Conservation (phyloP, 2,113 vertebrate genomes). For the Tupaia tana region DNA sequence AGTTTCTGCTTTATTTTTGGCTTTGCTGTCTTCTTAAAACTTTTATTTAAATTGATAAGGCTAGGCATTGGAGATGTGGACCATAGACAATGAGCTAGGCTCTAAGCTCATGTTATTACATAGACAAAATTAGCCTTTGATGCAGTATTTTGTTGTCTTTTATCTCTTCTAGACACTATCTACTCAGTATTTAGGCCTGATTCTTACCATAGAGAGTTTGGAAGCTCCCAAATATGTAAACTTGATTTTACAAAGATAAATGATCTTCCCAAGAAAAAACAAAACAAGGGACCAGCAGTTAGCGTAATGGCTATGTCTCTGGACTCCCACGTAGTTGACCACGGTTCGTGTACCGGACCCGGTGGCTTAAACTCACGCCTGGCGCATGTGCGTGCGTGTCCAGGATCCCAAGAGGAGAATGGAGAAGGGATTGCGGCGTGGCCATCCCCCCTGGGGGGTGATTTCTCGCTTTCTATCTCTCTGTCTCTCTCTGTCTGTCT, state of each 20-base stretch:
- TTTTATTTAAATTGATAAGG: not conserved
- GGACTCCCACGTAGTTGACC: no score
- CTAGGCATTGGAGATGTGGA: not conserved
- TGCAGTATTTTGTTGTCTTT: not conserved
- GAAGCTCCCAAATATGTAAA: not conserved
- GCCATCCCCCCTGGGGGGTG: no score
- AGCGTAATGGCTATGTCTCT: no score
- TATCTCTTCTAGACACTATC: not conserved
- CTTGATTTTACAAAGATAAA: constrained; percentile 41
- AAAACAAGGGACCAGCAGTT: not conserved
- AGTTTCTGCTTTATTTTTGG: not conserved
- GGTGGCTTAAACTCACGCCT: no score
- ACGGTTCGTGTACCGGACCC: no score
- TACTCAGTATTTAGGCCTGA: not conserved
- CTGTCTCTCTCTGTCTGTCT: no score
- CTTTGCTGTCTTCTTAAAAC: not conserved
- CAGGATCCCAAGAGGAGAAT: no score
- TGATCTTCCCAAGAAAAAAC: not conserved
- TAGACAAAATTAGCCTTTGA: not conserved
- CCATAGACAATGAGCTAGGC: not conserved
- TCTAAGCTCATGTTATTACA: not conserved
- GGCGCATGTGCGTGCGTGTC: no score
- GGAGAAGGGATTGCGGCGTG: no score
- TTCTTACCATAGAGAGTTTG: constrained; percentile 8
- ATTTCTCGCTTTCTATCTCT: no score